These are phyloP conservation scores for Axea sp. DNA, from an alignment of 2,888 invertebrate species.

Conservation along the genomic window DNA sequence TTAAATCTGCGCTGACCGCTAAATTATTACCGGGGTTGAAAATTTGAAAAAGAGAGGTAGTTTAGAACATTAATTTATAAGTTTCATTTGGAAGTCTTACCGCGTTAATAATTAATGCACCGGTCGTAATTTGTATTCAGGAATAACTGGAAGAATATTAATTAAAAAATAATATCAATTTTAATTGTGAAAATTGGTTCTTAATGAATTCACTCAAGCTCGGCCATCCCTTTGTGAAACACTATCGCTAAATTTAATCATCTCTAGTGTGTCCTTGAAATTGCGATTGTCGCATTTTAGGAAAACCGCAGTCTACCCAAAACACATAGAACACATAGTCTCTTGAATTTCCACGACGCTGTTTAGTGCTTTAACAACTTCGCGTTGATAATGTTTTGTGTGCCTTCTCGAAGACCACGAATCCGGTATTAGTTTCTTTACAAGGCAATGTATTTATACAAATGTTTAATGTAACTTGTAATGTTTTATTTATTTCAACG, in stretches of 20 bases:
- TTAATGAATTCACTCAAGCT: conserved; percentile 44
- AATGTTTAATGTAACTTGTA: conserved; percentile 9
- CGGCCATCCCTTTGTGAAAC: conserved; percentile 49
- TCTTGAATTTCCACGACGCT: conserved; percentile 38
- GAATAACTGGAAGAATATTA: conserved; percentile 3
- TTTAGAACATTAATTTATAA: conserved; percentile 41
- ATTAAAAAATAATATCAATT: conserved; percentile 8
- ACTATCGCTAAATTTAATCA: conserved; percentile 53
- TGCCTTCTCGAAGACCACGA: conserved; percentile 71
- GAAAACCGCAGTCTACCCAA: conserved; percentile 58
- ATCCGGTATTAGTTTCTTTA: conserved; percentile 70
- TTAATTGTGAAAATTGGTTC: conserved; percentile 40
- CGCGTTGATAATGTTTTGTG: conserved; percentile 72
- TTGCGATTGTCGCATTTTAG: conserved; percentile 42
- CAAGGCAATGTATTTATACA: conserved; percentile 19
- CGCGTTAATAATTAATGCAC: conserved; percentile 25
- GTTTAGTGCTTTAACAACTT: conserved; percentile 44
- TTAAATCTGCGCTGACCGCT: conserved; percentile 76
- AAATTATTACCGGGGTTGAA: conserved; percentile 66
- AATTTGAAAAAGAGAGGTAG: conserved; percentile 44
- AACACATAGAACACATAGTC: conserved; percentile 43
- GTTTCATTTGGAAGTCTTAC: conserved; percentile 20
- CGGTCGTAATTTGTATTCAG: not conserved
- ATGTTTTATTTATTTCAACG: not conserved
- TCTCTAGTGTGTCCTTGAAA: conserved; percentile 48